Evolutionary conservation across 2,888 invertebrate genomes (phyloP), one percentile per base, ranked within the genome.

Genomic region (Nymphalis polychloros): DNA sequence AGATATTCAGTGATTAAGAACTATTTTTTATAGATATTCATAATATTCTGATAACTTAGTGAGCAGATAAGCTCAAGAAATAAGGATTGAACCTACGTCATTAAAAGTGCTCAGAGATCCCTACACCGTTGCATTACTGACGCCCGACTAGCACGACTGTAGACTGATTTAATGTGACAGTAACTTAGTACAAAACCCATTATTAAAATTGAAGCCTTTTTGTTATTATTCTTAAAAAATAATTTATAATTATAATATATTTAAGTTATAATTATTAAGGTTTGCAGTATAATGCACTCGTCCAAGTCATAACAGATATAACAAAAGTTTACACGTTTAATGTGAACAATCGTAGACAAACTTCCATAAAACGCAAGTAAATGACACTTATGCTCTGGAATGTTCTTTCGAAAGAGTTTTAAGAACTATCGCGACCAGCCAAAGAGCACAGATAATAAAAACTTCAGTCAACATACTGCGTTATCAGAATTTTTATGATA

Each of bases 401-500:
- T 61, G 53, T 61, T 61, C 35, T 61, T 27, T 27, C 59, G 62
- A 64, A 64, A 64, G 60, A 63, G 59, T 59, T 68, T 52, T 68
- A 67, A 67, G 59, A 66, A 59, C 66, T 48, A 53, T 41, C 41
- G 41, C 41, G 13, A 13, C 52, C 49, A 49, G 46, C 17, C 63
- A 64, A 60, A 61, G 50, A 68, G 64, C 61, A 63, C 53, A 57
- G 59, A 65, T 67, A 68, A 64, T 68, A 71, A 71, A 71, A 71
- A 70, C 66, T 73, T 64, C 61, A 63, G 66, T 69, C 60, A 63
- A 68, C 69, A 66, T 69, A 69, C 59, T 61, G 59, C 63, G 53
- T 53, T 62, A 64, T 66, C 63, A 68, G 61, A 64, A 53, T 50
- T 61, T 69, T 67, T 67, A 70, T 63, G 48, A 53, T 48, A 69